These are phyloP conservation scores for Piprites chloris DNA, from an alignment of 2,113 vertebrate species.

Conservation along the genomic window DNA sequence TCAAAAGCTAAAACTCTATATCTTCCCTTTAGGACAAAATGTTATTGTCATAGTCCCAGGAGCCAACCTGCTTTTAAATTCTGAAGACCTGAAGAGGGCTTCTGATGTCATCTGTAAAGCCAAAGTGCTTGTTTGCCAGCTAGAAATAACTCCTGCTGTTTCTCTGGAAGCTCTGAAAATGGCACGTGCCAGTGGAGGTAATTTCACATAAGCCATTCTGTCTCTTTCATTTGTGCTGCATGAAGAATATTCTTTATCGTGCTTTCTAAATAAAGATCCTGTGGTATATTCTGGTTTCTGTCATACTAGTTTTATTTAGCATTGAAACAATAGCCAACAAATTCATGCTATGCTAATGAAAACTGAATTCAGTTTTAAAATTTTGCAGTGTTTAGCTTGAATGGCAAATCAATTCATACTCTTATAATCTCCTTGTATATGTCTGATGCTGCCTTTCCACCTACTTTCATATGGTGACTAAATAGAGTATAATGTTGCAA, in stretches of 20 bases:
- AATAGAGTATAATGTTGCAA: neutral
- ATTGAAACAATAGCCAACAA: constrained; percentile 1
- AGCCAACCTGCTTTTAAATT: constrained; percentile 88
- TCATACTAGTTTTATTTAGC: neutral
- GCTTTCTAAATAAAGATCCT: neutral
- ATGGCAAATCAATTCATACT: neutral
- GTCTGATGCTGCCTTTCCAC: neutral
- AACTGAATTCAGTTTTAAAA: neutral
- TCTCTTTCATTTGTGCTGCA: neutral
- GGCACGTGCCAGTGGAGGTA: constrained; percentile 84
- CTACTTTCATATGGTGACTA: neutral
- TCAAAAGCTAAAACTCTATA: neutral
- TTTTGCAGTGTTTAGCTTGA: neutral
- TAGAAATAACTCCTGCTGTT: constrained; percentile 84
- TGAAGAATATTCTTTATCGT: neutral
- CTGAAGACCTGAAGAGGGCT: constrained; percentile 81
- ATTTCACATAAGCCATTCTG: constrained; percentile 33
- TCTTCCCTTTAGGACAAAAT: constrained; percentile 85
- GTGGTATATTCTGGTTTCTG: neutral
- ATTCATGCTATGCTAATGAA: neutral
- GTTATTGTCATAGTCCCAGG: constrained; percentile 94
- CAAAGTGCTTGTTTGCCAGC: constrained; percentile 91
- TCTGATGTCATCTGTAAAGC: constrained; percentile 76
- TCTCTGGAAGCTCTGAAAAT: constrained; percentile 86
- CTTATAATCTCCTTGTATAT: neutral